Base-by-base conservation (phyloP, 92 coral and sea anemone genomes). In the Nematostella vectensis region DNA sequence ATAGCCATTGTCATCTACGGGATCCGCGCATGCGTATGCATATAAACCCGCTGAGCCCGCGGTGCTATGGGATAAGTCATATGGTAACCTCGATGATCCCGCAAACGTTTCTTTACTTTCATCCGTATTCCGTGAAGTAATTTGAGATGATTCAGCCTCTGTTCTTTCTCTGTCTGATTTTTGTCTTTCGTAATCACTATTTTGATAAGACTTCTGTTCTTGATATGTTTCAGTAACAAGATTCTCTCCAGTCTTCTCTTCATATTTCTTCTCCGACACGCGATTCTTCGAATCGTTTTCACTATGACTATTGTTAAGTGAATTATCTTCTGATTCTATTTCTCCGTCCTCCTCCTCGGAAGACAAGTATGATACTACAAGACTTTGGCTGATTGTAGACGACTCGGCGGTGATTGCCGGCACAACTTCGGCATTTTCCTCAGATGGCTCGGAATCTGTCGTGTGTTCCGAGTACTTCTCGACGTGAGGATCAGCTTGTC, bases 401-500 rank as follows among this genome's bases (percentile, higher is more conserved):
- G 3, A 42, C 37, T 44, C 47, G 47, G 56, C 62, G 59, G 24
- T 54, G n/a, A 55, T 20, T 68, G 58, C 38, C 22, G 27, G 22
- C n/a, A 27, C 51, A 38, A 51, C 55, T 40, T 58, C 54, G 18
- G 17, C 27, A 16, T 57, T 55, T 6, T 29, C 37, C 29, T 18
- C 37, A 3, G 42, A 19, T 3, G 12, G 70, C 25, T 25, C 60
- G 48, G 38, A 21, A 26, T 19, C 36, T 29, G 62, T 22, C 18
- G 51, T 19, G 4, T 45, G 17, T 19, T 45, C 23, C 12, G 51
- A 45, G 11, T 45, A 6, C 18, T 45, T 11, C 4, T 45, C 51
- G 23, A 45, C 51, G 25, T 47, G 70, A 28, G 48, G 60, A 55
- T 59, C 71, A 27, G 76, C 69, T 53, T 87, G 94, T 12, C 99